Evolutionary conservation across 2,888 invertebrate species (phyloP), one percentile per base, ranked within the genome.

Genomic region (Pterostichus madidus): DNA sequence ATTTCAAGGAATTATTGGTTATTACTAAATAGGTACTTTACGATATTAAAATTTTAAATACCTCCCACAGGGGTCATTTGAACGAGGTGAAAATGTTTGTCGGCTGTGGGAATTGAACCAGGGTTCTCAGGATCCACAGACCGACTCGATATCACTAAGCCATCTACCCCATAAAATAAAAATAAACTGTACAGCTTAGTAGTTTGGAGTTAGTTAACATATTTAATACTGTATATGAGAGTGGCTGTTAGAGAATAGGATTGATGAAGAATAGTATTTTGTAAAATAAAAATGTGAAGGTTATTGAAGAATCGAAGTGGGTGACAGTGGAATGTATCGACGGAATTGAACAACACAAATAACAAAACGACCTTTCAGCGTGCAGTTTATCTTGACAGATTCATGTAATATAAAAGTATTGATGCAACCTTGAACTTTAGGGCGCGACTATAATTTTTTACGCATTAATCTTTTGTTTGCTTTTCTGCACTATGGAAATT

Each of bases 401-500:
- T 49, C 49, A 59, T 59, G 59, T 24, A 49, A 49, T 49, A 52
- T 75, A 32, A 49, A 49, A 49, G 46, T 73, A 73, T 73, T 73
- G 73, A 49, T 13, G 3, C 24, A 24, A 24, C 52, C 75, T 49
- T 53, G 52, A 75, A 49, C 52, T 75, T 75, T 75, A 52, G 75
- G 75, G 52, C 24, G 75, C 49, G 52, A 75, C 75, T 75, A 52
- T 75, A 52, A 75, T 75, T 75, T 75, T 75, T 52, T 52, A 52
- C 75, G 75, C 75, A 75, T 75, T 44, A 75, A 52, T 75, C 75
- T 75, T 75, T 15, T 15, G 13, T 73, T 73, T 35, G 44, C 11
- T 49, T 11, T 39, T 64, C 68, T 71, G 44, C 68, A 71, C 68
- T 64, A 71, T 71, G 44, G 44, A 71, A 71, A 71, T 71, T 71